Evolutionary conservation across 2,888 invertebrate genomes (phyloP), one percentile per base, ranked within the genome.

Genomic region (Eilema caniola): DNA sequence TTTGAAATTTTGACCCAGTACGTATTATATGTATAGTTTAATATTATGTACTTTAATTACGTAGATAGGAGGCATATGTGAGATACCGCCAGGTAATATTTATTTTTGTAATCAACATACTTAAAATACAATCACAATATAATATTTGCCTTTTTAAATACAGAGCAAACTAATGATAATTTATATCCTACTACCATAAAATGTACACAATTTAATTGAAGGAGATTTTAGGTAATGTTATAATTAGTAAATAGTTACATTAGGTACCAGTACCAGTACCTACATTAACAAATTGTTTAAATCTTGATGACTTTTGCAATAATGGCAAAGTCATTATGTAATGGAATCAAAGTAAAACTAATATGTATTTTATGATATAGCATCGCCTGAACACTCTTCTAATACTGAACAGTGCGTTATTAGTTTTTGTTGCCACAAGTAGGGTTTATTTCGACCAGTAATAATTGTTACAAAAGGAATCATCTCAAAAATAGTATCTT

Each of bases 351-450:
- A 37, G 14, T 8, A 69, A 60, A 69, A 69, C 69, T 64, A 69
- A 69, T 69, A 69, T 69, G 41, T 69, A 31, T 71, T 59, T 60
- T 53, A 57, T 69, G 64, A 69, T 69, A 59, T 56, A 31, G 20
- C 23, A 60, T 41, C 23, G n/a, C n/a, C n/a, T 66, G 66, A 59
- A 59, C 8, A 57, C 33, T 56, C 24, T 24, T 8, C 3, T 23
- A 24, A 56, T n/a, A 60, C 23, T 8, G 1, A 14, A 47, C 41
- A 60, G 67, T 47, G 8, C 23, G n/a, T 16, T 57, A 33, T 11
- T 66, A 11, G 31, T 16, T 57, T 65, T 28, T 23, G 33, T 24
- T 57, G 24, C 7, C 24, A 33, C 56, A 33, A 33, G 33, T 66
- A 57, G 16, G 11, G 33, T 65, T 1, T 20, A 16, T 37, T 62